Conservation (phyloP, 2,888 invertebrate genomes). For the Exocentrus adspersus region DNA sequence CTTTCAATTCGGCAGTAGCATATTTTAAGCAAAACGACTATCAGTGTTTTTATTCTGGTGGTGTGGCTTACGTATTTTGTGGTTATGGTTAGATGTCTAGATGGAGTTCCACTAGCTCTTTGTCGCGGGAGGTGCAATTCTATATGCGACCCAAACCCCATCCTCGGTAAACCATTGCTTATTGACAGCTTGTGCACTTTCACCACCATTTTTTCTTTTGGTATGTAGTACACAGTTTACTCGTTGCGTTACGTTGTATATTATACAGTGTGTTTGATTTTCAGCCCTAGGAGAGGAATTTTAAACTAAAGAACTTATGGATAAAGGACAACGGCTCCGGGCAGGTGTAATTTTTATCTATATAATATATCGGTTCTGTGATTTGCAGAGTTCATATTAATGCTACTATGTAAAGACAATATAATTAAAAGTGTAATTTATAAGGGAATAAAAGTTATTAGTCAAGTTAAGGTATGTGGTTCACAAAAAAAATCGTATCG, state of each 20-base stretch:
- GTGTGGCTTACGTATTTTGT: conserved; percentile 58
- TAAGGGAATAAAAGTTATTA: conserved; percentile 25
- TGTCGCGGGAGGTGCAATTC: conserved; percentile 71
- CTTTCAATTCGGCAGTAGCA: too few species aligned
- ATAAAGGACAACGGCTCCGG: not conserved
- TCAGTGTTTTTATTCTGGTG: conserved; percentile 25
- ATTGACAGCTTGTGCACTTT: conserved; percentile 41
- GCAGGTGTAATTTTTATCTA: conserved; percentile 35
- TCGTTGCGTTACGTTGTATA: not conserved
- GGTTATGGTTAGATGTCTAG: conserved; percentile 71
- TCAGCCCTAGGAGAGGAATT: conserved; percentile 35
- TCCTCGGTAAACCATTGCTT: conserved; percentile 56
- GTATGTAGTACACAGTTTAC: conserved; percentile 40
- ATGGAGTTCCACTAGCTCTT: conserved; percentile 72
- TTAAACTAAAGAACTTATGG: not conserved
- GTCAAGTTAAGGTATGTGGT: too few species aligned
- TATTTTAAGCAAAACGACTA: too few species aligned
- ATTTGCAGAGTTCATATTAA: conserved; percentile 30
- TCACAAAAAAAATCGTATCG: not conserved
- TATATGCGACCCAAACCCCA: conserved; percentile 67
- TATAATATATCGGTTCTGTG: conserved; percentile 37
- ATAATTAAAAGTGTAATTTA: conserved; percentile 24
- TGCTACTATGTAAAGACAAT: conserved; percentile 29
- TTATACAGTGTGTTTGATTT: conserved; percentile 25
- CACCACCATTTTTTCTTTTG: conserved; percentile 39